These are phyloP conservation scores for Zaprionus ghesquierei DNA, from an alignment of 1,140 invertebrate genomes.

Conservation along the genomic window DNA sequence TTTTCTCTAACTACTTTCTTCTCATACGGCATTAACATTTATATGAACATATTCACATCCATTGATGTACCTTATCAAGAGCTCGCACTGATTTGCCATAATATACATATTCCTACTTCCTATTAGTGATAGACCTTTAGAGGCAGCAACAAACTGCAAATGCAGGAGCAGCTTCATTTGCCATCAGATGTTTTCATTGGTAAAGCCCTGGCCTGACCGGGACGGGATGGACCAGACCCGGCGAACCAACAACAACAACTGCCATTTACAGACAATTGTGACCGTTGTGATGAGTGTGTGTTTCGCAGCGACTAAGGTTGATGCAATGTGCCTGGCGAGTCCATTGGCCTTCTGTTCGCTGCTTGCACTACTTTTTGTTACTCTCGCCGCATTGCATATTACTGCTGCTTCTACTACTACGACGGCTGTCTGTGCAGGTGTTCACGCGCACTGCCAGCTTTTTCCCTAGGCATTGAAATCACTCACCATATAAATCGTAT, in stretches of 20 bases:
- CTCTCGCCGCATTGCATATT: conserved; percentile 55
- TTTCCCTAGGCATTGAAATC: conserved; percentile 72
- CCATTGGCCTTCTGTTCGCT: conserved; percentile 71
- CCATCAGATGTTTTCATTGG: conserved; percentile 65
- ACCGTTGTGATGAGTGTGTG: conserved; percentile 36
- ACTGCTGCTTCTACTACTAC: conserved; percentile 26
- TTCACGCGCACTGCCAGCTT: conserved; percentile 58
- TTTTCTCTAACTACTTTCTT: no score
- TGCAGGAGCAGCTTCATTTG: conserved; percentile 29
- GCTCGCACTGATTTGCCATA: conserved; percentile 68
- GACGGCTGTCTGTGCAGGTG: conserved; percentile 55
- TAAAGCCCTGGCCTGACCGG: conserved; percentile 55
- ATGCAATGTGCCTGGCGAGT: conserved; percentile 40
- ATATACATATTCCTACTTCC: conserved; percentile 66
- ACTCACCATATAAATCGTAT: conserved; percentile 78
- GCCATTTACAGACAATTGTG: conserved; percentile 59
- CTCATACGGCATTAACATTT: no score
- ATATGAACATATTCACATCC: not conserved
- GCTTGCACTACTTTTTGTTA: conserved; percentile 71
- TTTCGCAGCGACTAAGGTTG: conserved; percentile 18
- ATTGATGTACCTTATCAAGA: not conserved
- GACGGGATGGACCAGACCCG: conserved; percentile 1
- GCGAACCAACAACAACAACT: conserved; percentile 39
- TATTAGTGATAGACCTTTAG: conserved; percentile 40
- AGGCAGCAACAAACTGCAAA: conserved; percentile 26